Conservation (phyloP, 2,113 vertebrate genomes). For the Dipodomys merriami region DNA sequence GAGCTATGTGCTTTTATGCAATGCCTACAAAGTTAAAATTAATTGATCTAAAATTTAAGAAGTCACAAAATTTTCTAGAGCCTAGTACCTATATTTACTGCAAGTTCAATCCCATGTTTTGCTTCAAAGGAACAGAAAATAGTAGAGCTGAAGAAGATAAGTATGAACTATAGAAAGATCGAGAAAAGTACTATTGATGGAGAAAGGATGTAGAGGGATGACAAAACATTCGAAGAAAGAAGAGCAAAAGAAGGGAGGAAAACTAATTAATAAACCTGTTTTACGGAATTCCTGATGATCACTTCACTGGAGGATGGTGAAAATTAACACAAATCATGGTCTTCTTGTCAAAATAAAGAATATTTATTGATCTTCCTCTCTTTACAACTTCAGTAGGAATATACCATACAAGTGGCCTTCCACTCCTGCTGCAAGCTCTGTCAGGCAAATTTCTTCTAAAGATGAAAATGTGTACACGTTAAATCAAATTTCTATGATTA, state of each 20-base stretch:
- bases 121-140: not conserved
- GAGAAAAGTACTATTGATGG: too few relatives aligned
- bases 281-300: not conserved
- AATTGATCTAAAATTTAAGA: constrained; percentile 24
- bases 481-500: not conserved
- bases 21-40: not conserved
- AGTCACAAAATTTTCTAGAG: not conserved
- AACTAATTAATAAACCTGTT: not conserved
- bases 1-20: constrained; percentile 16
- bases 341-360: not conserved
- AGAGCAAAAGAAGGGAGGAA: not conserved
- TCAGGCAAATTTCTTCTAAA: not conserved
- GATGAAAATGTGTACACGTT: not conserved
- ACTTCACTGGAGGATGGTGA: not conserved
- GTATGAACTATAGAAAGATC: not conserved
- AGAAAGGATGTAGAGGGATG: not conserved
- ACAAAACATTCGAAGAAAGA: not conserved
- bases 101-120: not conserved
- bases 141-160: not conserved
- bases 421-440: not conserved
- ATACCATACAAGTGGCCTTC: too few relatives aligned
- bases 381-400: too few relatives aligned
- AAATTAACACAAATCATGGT: too few relatives aligned
- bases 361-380: not conserved
- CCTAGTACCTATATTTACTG: not conserved